Evolutionary conservation across 1,140 invertebrate genomes (phyloP).

Genomic region (Dryas iulia): DNA sequence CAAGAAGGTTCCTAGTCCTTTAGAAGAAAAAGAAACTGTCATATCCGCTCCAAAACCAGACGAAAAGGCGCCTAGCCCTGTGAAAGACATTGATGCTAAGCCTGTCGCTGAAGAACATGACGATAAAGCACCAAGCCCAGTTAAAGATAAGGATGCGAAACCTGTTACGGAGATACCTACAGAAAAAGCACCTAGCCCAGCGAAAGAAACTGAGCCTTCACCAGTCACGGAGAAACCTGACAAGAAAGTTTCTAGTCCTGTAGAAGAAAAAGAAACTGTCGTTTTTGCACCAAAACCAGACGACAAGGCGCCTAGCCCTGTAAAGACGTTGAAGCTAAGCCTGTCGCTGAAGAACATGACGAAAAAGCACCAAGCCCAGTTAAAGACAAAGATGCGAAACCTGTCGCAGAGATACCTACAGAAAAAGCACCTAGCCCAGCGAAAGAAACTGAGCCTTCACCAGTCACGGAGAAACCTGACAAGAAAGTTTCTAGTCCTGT

Average conservation of each 20-base stretch:
- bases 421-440: conserved; percentile 6
- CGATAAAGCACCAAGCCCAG: conserved; percentile 23
- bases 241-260: neutral
- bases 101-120: conserved; percentile 4
- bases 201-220: conserved; percentile 15
- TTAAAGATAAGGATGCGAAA: conserved; percentile 14
- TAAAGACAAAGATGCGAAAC: neutral
- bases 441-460: neutral
- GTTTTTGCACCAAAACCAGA: neutral
- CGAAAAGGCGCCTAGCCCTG: conserved; percentile 5
- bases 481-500: neutral
- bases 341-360: neutral
- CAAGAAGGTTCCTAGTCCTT: conserved; percentile 5
- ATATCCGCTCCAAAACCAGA: neutral
- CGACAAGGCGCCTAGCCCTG: conserved; percentile 21
- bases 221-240: conserved; percentile 6
- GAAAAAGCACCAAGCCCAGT: conserved; percentile 15
- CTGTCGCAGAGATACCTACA: neutral
- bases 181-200: conserved; percentile 20
- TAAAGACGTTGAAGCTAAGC: neutral
- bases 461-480: neutral
- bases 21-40: neutral
- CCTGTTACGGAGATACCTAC: neutral
- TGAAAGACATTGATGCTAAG: neutral
- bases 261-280: neutral